These are phyloP conservation scores for Eidolon helvum DNA, from an alignment of 2,113 vertebrate genomes.

Conservation along the genomic window DNA sequence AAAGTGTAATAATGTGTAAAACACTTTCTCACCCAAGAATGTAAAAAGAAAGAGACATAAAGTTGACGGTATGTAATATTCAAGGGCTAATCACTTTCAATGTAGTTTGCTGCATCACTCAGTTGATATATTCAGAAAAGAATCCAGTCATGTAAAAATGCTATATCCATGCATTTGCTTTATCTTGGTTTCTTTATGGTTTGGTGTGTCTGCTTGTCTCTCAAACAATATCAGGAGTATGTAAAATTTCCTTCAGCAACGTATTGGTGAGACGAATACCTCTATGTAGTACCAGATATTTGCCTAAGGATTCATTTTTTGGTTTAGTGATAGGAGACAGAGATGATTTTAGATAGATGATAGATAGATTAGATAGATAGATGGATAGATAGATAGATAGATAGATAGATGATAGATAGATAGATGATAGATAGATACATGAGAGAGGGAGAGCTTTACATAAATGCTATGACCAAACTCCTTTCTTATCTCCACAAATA, in stretches of 20 bases:
- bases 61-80: neutral
- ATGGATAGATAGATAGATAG: neutral
- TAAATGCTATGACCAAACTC: neutral
- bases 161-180: neutral
- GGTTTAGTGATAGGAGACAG: neutral
- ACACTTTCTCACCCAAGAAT: neutral
- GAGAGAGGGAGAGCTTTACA: neutral
- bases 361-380: neutral
- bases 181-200: neutral
- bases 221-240: neutral
- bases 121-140: neutral
- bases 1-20: neutral
- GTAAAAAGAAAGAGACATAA: neutral
- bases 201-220: neutral
- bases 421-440: neutral
- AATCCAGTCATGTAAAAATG: neutral
- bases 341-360: too few relatives aligned
- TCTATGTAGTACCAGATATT: neutral
- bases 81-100: neutral
- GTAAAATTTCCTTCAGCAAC: neutral
- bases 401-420: neutral
- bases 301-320: neutral
- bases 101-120: neutral
- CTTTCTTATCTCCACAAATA: neutral
- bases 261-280: neutral